Evolutionary conservation across 2,888 invertebrate genomes (phyloP).

Genomic region (Drosophila acutilabella): DNA sequence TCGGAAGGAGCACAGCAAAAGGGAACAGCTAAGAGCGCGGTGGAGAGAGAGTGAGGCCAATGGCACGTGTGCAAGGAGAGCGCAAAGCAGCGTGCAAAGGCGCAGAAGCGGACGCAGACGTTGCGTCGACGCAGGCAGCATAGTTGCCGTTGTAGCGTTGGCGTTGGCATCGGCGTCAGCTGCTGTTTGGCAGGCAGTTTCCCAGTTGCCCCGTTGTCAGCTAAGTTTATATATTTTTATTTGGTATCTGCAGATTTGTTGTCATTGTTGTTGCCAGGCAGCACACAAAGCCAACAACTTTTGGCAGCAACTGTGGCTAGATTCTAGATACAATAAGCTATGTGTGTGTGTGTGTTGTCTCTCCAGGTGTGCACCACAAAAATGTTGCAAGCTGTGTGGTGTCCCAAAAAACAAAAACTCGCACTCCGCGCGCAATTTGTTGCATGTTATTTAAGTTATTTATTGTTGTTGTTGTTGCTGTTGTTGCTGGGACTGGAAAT

Average conservation of each 20-base stretch:
- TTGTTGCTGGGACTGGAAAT: constrained; percentile 7
- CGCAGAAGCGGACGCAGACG: constrained; percentile 34
- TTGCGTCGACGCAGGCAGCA: constrained; percentile 11
- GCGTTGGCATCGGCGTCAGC: constrained; percentile 23
- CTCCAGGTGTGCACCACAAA: constrained; percentile 71
- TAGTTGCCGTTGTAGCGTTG: constrained; percentile 30
- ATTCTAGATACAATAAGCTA: constrained; percentile 60
- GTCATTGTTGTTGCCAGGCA: constrained; percentile 54
- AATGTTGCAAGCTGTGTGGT: constrained; percentile 63
- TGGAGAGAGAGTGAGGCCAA: background rate
- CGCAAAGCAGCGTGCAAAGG: constrained; percentile 17
- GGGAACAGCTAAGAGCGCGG: constrained; percentile 25
- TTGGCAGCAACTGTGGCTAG: constrained; percentile 47
- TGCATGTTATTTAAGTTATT: constrained; percentile 50
- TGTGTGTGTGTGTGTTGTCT: constrained; percentile 34
- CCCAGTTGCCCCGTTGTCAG: constrained; percentile 54
- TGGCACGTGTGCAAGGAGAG: constrained; percentile 36
- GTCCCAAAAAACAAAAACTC: constrained; percentile 43
- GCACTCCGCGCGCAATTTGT: constrained; percentile 51
- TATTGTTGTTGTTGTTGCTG: constrained; percentile 17
- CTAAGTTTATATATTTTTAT: constrained; percentile 16
- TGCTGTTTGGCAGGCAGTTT: constrained; percentile 57
- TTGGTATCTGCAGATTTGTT: constrained; percentile 41
- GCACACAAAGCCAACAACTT: constrained; percentile 6
- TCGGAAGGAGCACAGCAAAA: constrained; percentile 38